Base-by-base conservation (phyloP, 2,797 vertebrate genomes). In the Galaxias olidus region DNA sequence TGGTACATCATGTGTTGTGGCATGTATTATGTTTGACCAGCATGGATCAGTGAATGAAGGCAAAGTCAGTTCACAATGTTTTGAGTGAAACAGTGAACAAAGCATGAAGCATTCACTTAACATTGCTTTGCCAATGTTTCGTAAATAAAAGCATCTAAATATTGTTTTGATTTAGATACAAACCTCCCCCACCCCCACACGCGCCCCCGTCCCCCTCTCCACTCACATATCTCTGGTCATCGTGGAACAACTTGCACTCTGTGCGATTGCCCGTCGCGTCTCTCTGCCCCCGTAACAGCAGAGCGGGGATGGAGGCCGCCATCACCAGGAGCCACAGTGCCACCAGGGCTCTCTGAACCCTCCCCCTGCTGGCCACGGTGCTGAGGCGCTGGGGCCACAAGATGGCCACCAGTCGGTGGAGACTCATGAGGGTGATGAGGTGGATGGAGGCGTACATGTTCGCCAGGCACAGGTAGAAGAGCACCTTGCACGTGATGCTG, bases 361-460 rank as follows among this genome's bases (percentile, higher is more conserved):
- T 80, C 61, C 54, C 87, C 3, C 84, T 86, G 47, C 85, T 77
- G 0, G 84, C 88, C 58, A 94, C 61, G 4, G 68, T 14, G 1
- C 80, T 75, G 9, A 90, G 65, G n/a, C 88, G 87, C 41, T 89
- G 92, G 0, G 95, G 94, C 80, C 93, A 90, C 61, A 92, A 78
- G 63, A 97, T 86, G 0, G 94, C 93, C 50, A 95, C 78, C 76
- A 95, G 86, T 55, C 95, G 83, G 85, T 96, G 93, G 65, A 96
- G 58, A 71, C 95, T 96, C 92, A 96, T 95, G 57, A 95, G 81
- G 55, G 83, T 90, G 81, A 96, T 95, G 82, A 96, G 86, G 14
- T 94, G 77, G 69, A 96, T 93, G 76, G 95, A 96, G 64, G 95
- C 93, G 14, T 95, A 95, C 95, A 96, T 96, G 86, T 95, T 96